phyloP scores from a whole-genome alignment of 2,888 invertebrate genomes.

The Drymonia ruficornis region DNA sequence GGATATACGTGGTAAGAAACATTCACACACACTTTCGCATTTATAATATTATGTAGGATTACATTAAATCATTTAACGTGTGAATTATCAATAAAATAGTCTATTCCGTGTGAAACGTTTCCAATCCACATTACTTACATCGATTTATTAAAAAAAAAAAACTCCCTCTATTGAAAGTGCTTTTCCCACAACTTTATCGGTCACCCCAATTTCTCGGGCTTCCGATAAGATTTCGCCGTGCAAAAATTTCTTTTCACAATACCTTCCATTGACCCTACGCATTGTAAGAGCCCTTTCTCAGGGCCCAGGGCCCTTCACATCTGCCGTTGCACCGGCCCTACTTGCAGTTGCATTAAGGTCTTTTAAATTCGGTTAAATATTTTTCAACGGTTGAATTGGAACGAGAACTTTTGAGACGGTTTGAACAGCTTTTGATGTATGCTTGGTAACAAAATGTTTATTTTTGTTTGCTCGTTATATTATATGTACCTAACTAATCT shows the following conservation, averaged over 20 bases:
- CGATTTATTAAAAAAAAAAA: slow-evolving; percentile 18
- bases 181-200: slow-evolving; percentile 32
- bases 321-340: slow-evolving; percentile 64
- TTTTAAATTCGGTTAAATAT: slow-evolving; percentile 42
- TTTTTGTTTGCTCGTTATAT: slow-evolving; percentile 5
- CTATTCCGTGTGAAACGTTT: neutral
- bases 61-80: too few species aligned
- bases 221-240: slow-evolving; percentile 38
- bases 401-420: slow-evolving; percentile 35
- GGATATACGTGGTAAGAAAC: too few species aligned
- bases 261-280: slow-evolving; percentile 32
- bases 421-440: slow-evolving; percentile 31
- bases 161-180: slow-evolving; percentile 13
- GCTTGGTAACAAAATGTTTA: slow-evolving; percentile 14
- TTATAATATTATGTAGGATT: too few species aligned
- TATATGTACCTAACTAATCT: too few species aligned
- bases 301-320: slow-evolving; percentile 56
- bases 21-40: too few species aligned
- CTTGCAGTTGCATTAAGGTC: slow-evolving; percentile 47
- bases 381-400: slow-evolving; percentile 55
- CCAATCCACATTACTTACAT: neutral
- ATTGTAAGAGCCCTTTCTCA: slow-evolving; percentile 57
- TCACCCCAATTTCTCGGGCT: slow-evolving; percentile 32
- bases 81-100: neutral
- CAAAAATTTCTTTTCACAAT: slow-evolving; percentile 40